A percentile compares a stretch with the other conserved stretches of the same genome.
Conservation (phyloP, 2,888 invertebrate genomes). For the Aleiodes testaceus region DNA sequence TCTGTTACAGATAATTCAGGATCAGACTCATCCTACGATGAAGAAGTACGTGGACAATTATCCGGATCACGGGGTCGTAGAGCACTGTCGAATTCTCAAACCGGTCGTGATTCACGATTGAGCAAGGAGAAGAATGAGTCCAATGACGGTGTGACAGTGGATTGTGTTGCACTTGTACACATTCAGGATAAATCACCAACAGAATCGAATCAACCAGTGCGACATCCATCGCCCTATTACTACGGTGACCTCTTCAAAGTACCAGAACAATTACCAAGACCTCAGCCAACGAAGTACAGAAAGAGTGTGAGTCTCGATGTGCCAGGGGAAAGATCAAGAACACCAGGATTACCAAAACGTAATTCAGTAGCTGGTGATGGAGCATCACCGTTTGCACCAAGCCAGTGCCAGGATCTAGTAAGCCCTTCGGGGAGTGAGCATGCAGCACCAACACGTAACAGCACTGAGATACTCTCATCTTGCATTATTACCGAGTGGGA, state of each 20-base stretch:
- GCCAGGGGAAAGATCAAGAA: conserved; percentile 79
- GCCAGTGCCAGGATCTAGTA: conserved; percentile 56
- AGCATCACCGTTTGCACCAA: conserved; percentile 67
- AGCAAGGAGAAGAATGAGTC: conserved; percentile 35
- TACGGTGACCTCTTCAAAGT: conserved; percentile 84
- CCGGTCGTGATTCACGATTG: conserved; percentile 41
- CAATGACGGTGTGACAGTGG: conserved; percentile 56
- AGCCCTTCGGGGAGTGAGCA: conserved; percentile 66
- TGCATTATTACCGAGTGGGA: conserved; percentile 71
- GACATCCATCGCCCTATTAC: conserved; percentile 88
- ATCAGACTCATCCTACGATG: conserved; percentile 67
- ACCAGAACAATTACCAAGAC: conserved; percentile 71
- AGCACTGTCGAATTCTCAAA: conserved; percentile 2
- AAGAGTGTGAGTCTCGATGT: conserved; percentile 85
- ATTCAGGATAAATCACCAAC: conserved; percentile 73
- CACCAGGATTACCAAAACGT: conserved; percentile 77
- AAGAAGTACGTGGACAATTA: conserved; percentile 55
- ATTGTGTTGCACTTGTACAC: conserved; percentile 66
- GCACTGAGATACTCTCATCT: conserved; percentile 67
- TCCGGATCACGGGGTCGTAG: conserved; percentile 41
- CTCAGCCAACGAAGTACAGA: conserved; percentile 75
- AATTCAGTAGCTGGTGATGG: conserved; percentile 84
- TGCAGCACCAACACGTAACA: conserved; percentile 57
- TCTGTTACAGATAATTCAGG: conserved; percentile 65
- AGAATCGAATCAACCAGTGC: conserved; percentile 76